These are phyloP conservation scores for Botia kubotai DNA, from an alignment of 2,797 vertebrate genomes.

Conservation along the genomic window DNA sequence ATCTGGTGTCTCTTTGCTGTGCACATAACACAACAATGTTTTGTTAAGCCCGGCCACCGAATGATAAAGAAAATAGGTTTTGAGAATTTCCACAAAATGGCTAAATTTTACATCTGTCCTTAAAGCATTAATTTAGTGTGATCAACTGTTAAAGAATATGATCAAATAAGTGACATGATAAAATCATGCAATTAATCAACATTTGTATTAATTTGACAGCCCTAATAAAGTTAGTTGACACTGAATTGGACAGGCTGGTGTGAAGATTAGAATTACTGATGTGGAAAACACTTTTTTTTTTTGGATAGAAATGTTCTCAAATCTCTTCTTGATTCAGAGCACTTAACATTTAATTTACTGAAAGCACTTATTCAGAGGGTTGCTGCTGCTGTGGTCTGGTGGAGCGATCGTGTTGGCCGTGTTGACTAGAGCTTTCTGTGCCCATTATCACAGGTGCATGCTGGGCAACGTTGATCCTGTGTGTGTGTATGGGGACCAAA, in stretches of 20 bases:
- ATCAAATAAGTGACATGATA: too few relatives aligned
- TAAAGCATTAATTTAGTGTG: too few relatives aligned
- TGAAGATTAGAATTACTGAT: not conserved
- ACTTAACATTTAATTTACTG: conserved; percentile 15
- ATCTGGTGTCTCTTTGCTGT: not conserved
- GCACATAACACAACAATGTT: not conserved
- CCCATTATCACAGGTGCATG: conserved; percentile 48
- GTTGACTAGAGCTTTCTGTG: conserved; percentile 35
- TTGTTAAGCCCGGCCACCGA: not conserved
- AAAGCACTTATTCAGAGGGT: conserved; percentile 26
- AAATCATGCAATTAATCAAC: too few relatives aligned
- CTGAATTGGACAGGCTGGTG: too few relatives aligned
- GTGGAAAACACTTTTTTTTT: too few relatives aligned
- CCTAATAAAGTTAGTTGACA: too few relatives aligned
- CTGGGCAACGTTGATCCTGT: conserved; percentile 31
- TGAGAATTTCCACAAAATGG: too few relatives aligned
- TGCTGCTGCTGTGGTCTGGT: conserved; percentile 26
- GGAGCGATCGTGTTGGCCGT: not conserved
- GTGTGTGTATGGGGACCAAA: conserved; percentile 29
- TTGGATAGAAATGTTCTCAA: not conserved
- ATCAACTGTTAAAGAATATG: too few relatives aligned
- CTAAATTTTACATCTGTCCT: too few relatives aligned
- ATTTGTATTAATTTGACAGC: too few relatives aligned
- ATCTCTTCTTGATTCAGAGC: not conserved
- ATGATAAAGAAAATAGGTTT: too few relatives aligned